Conservation (phyloP, 2,113 vertebrate genomes). For the Copsychus sechellarum region DNA sequence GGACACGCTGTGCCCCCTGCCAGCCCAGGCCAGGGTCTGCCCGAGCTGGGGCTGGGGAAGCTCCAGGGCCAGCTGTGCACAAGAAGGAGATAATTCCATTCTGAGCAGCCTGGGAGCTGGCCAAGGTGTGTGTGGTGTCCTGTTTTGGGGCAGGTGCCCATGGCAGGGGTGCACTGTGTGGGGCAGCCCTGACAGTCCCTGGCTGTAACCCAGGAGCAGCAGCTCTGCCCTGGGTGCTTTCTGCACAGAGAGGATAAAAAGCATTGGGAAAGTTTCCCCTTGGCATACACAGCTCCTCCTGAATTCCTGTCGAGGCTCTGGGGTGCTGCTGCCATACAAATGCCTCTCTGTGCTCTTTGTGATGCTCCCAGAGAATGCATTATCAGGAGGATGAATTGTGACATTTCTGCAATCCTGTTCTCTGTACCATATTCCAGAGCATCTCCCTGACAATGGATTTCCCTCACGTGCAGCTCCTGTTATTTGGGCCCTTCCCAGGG, state of each 20-base stretch:
- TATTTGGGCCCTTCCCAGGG: background rate
- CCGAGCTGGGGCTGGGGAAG: background rate
- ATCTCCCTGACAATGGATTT: slow-evolving; percentile 19
- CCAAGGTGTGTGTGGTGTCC: background rate
- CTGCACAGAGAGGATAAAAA: background rate
- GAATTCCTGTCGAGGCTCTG: background rate
- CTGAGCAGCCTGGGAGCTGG: background rate
- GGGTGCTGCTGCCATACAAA: slow-evolving; percentile 15
- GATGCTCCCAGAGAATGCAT: slow-evolving; percentile 13
- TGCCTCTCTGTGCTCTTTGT: background rate
- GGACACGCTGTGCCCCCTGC: background rate
- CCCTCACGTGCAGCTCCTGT: background rate
- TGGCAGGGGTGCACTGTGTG: background rate
- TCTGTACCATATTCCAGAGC: background rate
- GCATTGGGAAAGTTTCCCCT: background rate
- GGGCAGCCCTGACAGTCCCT: background rate
- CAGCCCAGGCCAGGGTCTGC: background rate
- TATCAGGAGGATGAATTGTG: slow-evolving; percentile 25
- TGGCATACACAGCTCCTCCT: background rate
- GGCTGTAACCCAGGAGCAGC: background rate
- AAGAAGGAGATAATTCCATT: background rate
- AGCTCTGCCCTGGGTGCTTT: background rate
- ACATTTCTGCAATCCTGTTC: background rate
- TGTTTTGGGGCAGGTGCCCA: background rate
- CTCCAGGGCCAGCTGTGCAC: background rate